Conservation (phyloP, 1,140 invertebrate species). For the Belonocnema kinseyi region DNA sequence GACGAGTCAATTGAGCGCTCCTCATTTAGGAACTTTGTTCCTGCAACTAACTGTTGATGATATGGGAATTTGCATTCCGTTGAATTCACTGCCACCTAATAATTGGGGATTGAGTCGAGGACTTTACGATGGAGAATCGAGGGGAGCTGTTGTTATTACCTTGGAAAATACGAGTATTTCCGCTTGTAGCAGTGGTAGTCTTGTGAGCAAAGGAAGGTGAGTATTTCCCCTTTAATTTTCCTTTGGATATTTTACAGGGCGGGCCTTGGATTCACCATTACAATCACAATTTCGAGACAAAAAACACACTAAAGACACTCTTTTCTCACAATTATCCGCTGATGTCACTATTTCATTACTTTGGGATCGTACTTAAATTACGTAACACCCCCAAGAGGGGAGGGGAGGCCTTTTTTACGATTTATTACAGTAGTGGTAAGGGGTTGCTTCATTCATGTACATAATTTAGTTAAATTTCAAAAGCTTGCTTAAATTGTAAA, state of each 20-base stretch:
- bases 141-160: slow-evolving; percentile 94
- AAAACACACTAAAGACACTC: no score
- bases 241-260: slow-evolving; percentile 16
- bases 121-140: slow-evolving; percentile 86
- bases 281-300: no score
- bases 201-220: slow-evolving; percentile 83
- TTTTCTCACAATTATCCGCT: no score
- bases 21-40: slow-evolving; percentile 92
- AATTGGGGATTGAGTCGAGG: slow-evolving; percentile 81
- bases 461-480: no score
- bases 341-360: no score
- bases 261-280: no score
- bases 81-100: slow-evolving; percentile 86
- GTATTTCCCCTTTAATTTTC: slow-evolving; percentile 27
- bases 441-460: no score
- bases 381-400: no score
- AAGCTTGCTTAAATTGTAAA: no score
- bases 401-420: no score
- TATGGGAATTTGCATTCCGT: slow-evolving; percentile 96
- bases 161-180: slow-evolving; percentile 96
- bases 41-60: slow-evolving; percentile 96
- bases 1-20: slow-evolving; percentile 82
- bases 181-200: slow-evolving; percentile 85
- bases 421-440: no score
- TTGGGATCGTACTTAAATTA: no score